Base-by-base conservation (phyloP, 2,113 vertebrate species). In the Petrocephalus microphthalmus region DNA sequence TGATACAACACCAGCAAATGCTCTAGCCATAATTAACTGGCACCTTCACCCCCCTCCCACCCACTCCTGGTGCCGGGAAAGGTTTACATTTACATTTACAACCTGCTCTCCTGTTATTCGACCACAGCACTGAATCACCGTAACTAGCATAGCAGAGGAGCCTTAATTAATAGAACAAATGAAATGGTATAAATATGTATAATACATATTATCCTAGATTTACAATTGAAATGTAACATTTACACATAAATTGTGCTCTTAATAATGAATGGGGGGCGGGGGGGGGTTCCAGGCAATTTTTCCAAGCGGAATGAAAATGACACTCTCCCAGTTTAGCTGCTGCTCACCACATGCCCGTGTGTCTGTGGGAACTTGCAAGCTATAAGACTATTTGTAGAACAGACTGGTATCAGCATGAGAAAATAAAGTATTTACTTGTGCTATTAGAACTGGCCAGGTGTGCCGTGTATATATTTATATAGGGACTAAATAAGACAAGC, bases 21-120 rank as follows among this genome's bases (percentile, higher is more conserved):
- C 54, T 90, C 25, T 45, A 37, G 49, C 84, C 15, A 84, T 89
- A 89, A 92, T 93, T 92, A 91, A 92, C 87, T 91, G 86, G 86
- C 89, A 81, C 47, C 83, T n/a, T 25, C 67, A 7, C 5, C 42
- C 54, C 37, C 53, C 87, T 57, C 52, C 10, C 37, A 51, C 52
- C 51, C 83, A 60, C 15, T 25, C 84, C 53, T 60, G 49, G 10
- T 56, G 29, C 15, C 4, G 47, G 37, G 52, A 56, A 52, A 82
- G 33, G 51, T 25, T 56, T 42, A 19, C 81, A 22, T 60, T 60
- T 60, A 60, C 57, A 88, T 82, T 82, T 82, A 88, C 25, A 56
- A 20, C 47, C 49, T n/a, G 51, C 47, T n/a, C 47, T 84, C 42
- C 13, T 84, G 47, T 51, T 84, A 84, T 84, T 84, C 7, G 22